phyloP scores from a whole-genome alignment of 1,140 invertebrate species.

The Trichonephila inaurata region DNA sequence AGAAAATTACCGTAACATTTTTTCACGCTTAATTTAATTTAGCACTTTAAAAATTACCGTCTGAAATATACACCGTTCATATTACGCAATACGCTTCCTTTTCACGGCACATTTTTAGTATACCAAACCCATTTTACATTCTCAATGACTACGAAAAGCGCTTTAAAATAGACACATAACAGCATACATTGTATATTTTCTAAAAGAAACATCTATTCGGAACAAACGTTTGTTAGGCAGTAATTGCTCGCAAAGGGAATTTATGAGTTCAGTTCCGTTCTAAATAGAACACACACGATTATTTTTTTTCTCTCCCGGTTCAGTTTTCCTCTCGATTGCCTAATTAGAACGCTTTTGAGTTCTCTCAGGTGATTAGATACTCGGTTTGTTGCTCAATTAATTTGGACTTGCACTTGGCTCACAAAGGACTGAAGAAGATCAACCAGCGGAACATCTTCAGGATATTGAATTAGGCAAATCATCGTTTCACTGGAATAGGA shows the following conservation, averaged over 20 bases:
- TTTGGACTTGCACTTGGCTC: background rate
- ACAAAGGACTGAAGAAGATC: background rate
- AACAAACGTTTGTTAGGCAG: background rate
- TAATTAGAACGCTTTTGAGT: slow-evolving; percentile 2
- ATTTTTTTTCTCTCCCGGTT: background rate
- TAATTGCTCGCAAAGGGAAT: background rate
- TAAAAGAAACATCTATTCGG: background rate
- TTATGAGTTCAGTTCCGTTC: slow-evolving; percentile 12
- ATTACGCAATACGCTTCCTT: no score
- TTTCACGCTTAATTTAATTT: no score
- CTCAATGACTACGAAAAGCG: background rate
- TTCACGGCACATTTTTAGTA: no score
- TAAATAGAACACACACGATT: background rate
- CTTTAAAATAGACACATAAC: background rate
- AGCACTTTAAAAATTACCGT: no score
- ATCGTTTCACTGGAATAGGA: background rate
- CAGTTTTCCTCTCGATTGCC: slow-evolving; percentile 30
- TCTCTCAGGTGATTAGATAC: background rate
- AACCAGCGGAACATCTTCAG: slow-evolving; percentile 14
- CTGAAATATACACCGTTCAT: no score
- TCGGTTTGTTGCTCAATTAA: background rate
- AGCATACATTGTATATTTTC: background rate
- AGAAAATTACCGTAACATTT: no score
- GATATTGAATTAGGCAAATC: background rate
- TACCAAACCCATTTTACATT: no score